A percentile compares a stretch with the other conserved stretches of the same genome.
These are phyloP conservation scores for Austrolebias charrua DNA, from an alignment of 2,797 vertebrate genomes.

Conservation along the genomic window DNA sequence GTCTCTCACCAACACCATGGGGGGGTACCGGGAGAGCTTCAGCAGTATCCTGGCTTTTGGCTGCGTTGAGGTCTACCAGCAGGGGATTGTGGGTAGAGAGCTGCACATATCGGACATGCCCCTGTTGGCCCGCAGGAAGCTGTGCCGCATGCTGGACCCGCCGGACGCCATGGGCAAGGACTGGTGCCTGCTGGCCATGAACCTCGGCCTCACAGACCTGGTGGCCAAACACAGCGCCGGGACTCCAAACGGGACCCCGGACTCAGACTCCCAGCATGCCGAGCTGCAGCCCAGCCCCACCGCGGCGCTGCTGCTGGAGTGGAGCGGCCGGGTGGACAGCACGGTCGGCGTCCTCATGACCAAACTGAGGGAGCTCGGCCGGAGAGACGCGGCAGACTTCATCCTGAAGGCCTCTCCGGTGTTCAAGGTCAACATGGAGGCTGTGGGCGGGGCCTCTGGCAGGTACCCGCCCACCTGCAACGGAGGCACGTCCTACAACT, in stretches of 20 bases:
- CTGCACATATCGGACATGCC: conserved; percentile 88
- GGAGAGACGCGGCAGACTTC: conserved; percentile 94
- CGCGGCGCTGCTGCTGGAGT: conserved; percentile 90
- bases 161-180: conserved; percentile 97
- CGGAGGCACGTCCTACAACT: conserved; percentile 95
- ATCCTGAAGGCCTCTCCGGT: conserved; percentile 90
- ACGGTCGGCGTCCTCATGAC: conserved; percentile 90
- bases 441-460: conserved; percentile 76
- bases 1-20: conserved; percentile 96
- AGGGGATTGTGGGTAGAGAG: conserved; percentile 87
- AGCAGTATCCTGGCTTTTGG: conserved; percentile 93
- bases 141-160: conserved; percentile 93
- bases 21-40: conserved; percentile 95
- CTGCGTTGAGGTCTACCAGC: conserved; percentile 90
- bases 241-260: conserved; percentile 74
- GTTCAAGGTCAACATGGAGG: conserved; percentile 90
- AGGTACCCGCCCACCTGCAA: conserved; percentile 89
- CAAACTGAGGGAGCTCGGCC: conserved; percentile 93
- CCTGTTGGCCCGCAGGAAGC: conserved; percentile 88
- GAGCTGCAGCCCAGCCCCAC: conserved; percentile 85
- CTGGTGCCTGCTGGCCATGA: conserved; percentile 99
- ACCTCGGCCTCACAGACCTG: conserved; percentile 91
- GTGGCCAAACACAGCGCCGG: conserved; percentile 89
- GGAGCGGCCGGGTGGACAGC: conserved; percentile 85
- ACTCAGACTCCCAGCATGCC: conserved; percentile 31